phyloP scores from a whole-genome alignment of 2,888 invertebrate genomes.

The Chouioia cunea region DNA sequence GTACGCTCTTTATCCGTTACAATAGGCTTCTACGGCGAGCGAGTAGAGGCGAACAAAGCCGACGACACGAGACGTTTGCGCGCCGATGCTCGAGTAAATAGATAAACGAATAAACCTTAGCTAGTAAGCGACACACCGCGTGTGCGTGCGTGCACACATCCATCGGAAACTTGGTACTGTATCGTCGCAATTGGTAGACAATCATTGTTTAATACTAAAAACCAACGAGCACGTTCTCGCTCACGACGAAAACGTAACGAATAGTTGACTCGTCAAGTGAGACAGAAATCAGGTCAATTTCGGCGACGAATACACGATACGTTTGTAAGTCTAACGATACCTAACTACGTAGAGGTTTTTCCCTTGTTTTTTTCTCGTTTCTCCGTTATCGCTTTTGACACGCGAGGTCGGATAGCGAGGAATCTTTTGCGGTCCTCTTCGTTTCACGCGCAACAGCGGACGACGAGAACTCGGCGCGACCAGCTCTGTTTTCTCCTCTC shows the following conservation, averaged over 20 bases:
- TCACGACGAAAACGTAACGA: background rate
- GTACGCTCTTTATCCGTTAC: too few species aligned
- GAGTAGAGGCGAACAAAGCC: too few species aligned
- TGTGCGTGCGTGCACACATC: background rate
- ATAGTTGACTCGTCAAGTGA: background rate
- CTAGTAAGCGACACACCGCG: too few species aligned
- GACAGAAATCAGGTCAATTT: constrained; percentile 54
- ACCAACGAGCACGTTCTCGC: background rate
- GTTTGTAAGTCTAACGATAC: constrained; percentile 48
- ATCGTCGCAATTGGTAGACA: constrained; percentile 35
- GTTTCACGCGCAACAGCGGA: background rate
- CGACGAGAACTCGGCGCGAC: background rate
- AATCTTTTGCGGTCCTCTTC: constrained; percentile 39
- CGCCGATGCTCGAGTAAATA: too few species aligned
- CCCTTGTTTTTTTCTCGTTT: too few species aligned
- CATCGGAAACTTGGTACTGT: background rate
- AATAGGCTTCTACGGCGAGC: too few species aligned
- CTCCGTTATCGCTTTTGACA: too few species aligned
- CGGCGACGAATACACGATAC: constrained; percentile 53
- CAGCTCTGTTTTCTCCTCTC: too few species aligned
- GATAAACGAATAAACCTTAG: too few species aligned
- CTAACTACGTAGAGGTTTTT: background rate
- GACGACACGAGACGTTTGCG: too few species aligned
- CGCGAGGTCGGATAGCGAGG: background rate
- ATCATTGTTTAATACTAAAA: constrained; percentile 14